Percentiles rank a stretch among this genome's conserved stretches.
Conservation (phyloP, 2,797 vertebrate species). For the Lacerta viridis region DNA sequence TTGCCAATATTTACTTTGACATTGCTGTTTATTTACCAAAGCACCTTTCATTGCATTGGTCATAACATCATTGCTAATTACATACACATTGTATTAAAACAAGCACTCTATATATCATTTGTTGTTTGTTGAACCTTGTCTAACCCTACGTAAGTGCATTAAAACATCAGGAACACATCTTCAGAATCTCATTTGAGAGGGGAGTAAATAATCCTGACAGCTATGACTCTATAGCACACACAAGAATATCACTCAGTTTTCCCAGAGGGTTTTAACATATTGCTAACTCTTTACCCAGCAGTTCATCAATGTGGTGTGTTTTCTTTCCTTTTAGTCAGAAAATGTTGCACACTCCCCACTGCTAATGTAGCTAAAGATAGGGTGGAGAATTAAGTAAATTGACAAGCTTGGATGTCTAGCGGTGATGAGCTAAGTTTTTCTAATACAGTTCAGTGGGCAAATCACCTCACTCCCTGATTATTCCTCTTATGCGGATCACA, state of each 20-base stretch:
- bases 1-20: slow-evolving; percentile 42
- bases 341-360: neutral
- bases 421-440: neutral
- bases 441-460: neutral
- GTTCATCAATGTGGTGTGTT: slow-evolving; percentile 1
- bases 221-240: slow-evolving; percentile 72
- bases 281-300: slow-evolving; percentile 11
- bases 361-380: slow-evolving; percentile 50
- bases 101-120: slow-evolving; percentile 76
- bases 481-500: neutral
- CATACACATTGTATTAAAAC: slow-evolving; percentile 41
- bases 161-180: slow-evolving; percentile 46
- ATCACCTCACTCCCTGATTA: neutral
- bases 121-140: slow-evolving; percentile 82
- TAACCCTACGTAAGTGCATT: slow-evolving; percentile 78
- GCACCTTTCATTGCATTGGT: slow-evolving; percentile 26
- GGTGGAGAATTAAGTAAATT: neutral
- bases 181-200: slow-evolving; percentile 46
- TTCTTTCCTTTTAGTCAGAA: neutral
- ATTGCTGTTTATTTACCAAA: slow-evolving; percentile 30
- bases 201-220: slow-evolving; percentile 78
- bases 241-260: slow-evolving; percentile 69
- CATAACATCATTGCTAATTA: slow-evolving; percentile 44
- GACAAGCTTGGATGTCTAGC: neutral
- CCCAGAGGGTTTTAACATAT: neutral